Evolutionary conservation across 2,797 vertebrate species (phyloP), one percentile per base, ranked within the genome.

Genomic region (Leuciscus waleckii): DNA sequence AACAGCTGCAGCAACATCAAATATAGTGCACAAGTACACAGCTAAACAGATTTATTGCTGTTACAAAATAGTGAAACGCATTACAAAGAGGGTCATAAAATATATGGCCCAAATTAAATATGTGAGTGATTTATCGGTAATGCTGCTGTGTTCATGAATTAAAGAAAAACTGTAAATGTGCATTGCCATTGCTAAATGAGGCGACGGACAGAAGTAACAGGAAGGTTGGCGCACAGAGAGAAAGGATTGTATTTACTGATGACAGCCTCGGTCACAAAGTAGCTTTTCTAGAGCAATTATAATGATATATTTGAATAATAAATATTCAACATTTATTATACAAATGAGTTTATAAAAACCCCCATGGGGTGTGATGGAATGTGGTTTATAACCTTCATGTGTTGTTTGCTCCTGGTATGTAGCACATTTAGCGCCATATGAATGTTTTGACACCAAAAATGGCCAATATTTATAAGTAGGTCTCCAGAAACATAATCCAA

Each of bases 41-140:
- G 29, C 56, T 46, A 43, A 26, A 43, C 4, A 63, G 23, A 32
- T 65, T 29, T 46, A 46, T 63, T 43, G 39, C 9, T 65, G 14
- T 29, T 32, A 4, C 5, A 46, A 63, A 26, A 56, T 37, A 35
- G 19, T 82, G 19, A 58, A 73, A 46, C 11, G 0, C n/a, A 26
- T 39, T 13, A 37, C 29, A 73, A 21, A 61, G 37, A 21, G 68
- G 51, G 19, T 46, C 13, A 49, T 46, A 63, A 74, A 63, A 82
- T 19, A 43, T 41, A 41, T 37, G 3, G 32, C 37, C 54, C 26
- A 26, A 6, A 37, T 73, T 37, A 26, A 74, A 65, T 16, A 71
- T 83, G 8, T n/a, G 68, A 82, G 51, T 46, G 51, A 82, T 71
- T 73, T 61, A 46, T 17, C 13, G 1, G 51, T 58, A 23, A 70